Evolutionary conservation across 2,888 invertebrate species (phyloP), one percentile per base, ranked within the genome.

Genomic region (Callinectes sapidus): DNA sequence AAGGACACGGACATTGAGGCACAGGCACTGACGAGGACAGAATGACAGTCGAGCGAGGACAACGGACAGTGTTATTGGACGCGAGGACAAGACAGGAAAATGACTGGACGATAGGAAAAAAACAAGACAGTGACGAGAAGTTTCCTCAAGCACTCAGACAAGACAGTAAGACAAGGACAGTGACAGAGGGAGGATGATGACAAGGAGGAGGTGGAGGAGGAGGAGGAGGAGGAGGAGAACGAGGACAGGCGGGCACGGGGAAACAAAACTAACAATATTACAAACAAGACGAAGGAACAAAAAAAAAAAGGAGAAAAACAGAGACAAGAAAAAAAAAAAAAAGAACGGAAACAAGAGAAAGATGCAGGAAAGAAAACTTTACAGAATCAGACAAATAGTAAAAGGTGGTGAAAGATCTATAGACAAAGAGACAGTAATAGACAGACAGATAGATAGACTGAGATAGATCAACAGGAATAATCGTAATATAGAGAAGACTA

Each of bases 221-320:
- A 81, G 16, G 81, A 81, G 81, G 81, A 35, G 35, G 81, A 35
- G 35, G 35, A 35, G 81, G 81, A 35, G 81, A 35, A 81, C 35
- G 81, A 35, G 81, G 81, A 81, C 81, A 81, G 81, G 81, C 81
- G 81, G 81, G 81, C 81, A 81, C 81, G 32, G 81, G 81, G 32
- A 81, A 81, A 32, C 32, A 81, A 18, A 81, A 32, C 81, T 14
- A 81, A 81, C 81, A 81, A 35, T n/a, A 35, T 35, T 32, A 81
- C 81, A 35, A 81, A 81, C 81, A 18, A 81, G 32, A 81, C 13
- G 0, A 81, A 81, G 32, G 35, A 81, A 81, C 81, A 35, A 81
- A 81, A 81, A 35, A 81, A 81, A 81, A 35, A 81, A 16, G 16
- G 3, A 35, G 6, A 28, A 81, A 35, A 35, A 71, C 28, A 71